Conservation (phyloP, 1,140 invertebrate species). For the Meteorus sp. region DNA sequence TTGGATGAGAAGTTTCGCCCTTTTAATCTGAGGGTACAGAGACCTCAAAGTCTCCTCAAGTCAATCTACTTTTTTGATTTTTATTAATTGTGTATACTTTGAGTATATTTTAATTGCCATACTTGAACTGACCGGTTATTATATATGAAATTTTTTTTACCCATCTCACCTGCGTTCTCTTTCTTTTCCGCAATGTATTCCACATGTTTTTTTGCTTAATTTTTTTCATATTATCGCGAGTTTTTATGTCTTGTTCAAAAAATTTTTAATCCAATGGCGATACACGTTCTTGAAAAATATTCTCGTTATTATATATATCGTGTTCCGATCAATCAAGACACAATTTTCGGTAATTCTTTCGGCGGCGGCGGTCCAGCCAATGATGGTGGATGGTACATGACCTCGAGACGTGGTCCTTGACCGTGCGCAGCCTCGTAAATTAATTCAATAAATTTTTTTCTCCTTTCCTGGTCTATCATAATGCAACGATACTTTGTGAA, state of each 20-base stretch:
- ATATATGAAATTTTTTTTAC: background rate
- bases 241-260: too few relatives aligned
- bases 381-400: constrained; percentile 14
- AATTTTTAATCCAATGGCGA: too few relatives aligned
- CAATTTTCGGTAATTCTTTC: background rate
- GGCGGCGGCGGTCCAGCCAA: constrained; percentile 12
- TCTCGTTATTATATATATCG: too few relatives aligned
- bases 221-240: constrained; percentile 6
- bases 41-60: background rate
- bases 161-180: too few relatives aligned
- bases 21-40: constrained; percentile 31
- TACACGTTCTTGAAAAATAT: constrained; percentile 23
- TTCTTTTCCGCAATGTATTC: too few relatives aligned
- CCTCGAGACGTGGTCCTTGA: constrained; percentile 23
- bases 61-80: background rate
- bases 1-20: constrained; percentile 33
- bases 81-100: too few relatives aligned
- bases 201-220: too few relatives aligned
- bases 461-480: too few relatives aligned
- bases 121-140: background rate
- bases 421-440: background rate
- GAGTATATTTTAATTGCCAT: constrained; percentile 36
- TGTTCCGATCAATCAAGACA: background rate
- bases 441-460: too few relatives aligned
- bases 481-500: too few relatives aligned